Evolutionary conservation across 2,797 vertebrate species (phyloP), one percentile per base, ranked within the genome.

Genomic region (Leptatherina wallacei): DNA sequence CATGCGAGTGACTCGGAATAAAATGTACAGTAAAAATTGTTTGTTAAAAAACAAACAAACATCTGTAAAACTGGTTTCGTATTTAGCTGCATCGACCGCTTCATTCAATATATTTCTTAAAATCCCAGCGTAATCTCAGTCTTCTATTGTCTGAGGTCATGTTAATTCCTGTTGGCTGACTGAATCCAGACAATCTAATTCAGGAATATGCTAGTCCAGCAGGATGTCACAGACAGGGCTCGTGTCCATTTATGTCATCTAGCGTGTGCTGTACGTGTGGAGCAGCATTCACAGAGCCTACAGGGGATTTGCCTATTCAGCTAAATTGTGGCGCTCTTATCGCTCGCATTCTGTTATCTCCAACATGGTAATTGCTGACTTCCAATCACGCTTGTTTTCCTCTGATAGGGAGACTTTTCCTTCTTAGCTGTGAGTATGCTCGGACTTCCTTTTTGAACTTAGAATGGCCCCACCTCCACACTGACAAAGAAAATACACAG

Each of bases 211-310:
- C 51, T 56, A 64, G 55, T 71, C 44, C 72, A 18, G 51, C 59
- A 10, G 42, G 59, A 60, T 20, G 54, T 24, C 1, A 40, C 20
- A 40, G 72, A 27, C 65, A 29, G 61, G 57, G 6, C 65, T 73
- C 1, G 38, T 66, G 79, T 80, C 73, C 80, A 40, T 78, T 85
- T 72, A 40, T 71, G 69, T 73, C 27, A 71, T 4, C 68, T 61
- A 88, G 91, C 90, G 82, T 93, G 93, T 91, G 93, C 91, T 90
- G 82, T 94, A 89, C 91, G 93, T 94, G 93, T 94, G 91, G 91
- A 94, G 85, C 71, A 77, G 87, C 90, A 92, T 91, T 91, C 91
- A 89, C 60, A 32, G 67, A 65, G 66, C 87, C 92, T 75, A 67
- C 69, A 27, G 92, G 93, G 93, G 91, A 90, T 92, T 86, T 75